Evolutionary conservation across 2,888 invertebrate genomes (phyloP).

Genomic region (Deladenus siricidicola): DNA sequence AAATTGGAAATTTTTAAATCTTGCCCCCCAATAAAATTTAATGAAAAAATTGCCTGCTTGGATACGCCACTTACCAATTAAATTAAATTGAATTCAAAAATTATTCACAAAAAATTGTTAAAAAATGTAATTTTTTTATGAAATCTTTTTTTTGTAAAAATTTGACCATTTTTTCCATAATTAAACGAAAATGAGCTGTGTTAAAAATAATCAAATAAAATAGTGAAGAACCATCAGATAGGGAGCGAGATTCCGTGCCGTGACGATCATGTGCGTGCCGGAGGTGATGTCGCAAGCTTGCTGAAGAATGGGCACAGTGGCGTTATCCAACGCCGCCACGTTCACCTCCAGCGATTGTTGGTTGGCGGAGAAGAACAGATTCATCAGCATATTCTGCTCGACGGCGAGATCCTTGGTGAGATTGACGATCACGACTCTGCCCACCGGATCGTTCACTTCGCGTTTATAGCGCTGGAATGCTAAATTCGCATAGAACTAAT

Average conservation of each 20-base stretch:
- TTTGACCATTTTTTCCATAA: no score
- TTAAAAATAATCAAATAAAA: constrained; percentile 2
- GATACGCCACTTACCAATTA: no score
- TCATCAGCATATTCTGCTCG: constrained; percentile 98
- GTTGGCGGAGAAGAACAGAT: constrained; percentile 90
- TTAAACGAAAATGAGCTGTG: no score
- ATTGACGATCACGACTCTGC: constrained; percentile 61
- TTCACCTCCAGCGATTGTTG: constrained; percentile 60
- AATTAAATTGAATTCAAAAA: no score
- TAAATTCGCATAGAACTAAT: constrained; percentile 9
- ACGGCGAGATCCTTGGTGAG: constrained; percentile 82
- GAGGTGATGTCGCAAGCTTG: constrained; percentile 87
- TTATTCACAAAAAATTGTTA: no score
- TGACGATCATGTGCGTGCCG: constrained; percentile 65
- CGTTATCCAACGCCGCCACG: constrained; percentile 17
- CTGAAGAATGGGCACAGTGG: constrained; percentile 25
- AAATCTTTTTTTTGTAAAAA: no score
- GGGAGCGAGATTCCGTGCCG: constrained; percentile 56
- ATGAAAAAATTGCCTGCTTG: no score
- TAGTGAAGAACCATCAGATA: constrained; percentile 67
- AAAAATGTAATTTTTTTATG: no score
- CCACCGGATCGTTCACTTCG: constrained; percentile 11
- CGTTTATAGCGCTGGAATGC: constrained; percentile 18
- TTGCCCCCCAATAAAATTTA: no score
- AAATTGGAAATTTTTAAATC: no score